These are phyloP conservation scores for Nephrotoma flavescens DNA, from an alignment of 2,888 invertebrate genomes.

Conservation along the genomic window DNA sequence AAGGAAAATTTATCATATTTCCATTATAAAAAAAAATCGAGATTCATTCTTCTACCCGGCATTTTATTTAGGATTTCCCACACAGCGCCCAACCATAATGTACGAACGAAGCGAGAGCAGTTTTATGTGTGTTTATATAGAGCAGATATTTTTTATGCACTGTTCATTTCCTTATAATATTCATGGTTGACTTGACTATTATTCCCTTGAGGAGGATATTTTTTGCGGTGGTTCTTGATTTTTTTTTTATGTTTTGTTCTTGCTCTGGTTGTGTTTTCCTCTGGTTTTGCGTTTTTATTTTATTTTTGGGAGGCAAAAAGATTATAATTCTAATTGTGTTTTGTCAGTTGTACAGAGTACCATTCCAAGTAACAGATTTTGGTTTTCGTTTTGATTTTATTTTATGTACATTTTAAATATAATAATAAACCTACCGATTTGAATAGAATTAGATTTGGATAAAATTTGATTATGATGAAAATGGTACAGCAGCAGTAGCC, in stretches of 20 bases:
- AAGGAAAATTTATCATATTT: conserved; percentile 3
- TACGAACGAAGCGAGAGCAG: not conserved
- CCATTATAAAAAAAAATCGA: not conserved
- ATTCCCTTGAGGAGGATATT: not conserved
- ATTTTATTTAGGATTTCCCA: not conserved
- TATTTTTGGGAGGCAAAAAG: not conserved
- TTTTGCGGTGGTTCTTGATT: not conserved
- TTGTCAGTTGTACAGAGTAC: not conserved
- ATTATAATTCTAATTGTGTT: not conserved
- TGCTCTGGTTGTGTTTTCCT: not conserved
- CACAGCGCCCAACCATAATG: not conserved
- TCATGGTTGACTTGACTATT: not conserved
- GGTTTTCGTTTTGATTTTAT: not conserved
- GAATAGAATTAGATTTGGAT: not conserved
- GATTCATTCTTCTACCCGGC: not conserved
- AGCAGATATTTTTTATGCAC: not conserved
- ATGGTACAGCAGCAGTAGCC: not conserved
- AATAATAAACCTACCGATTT: not conserved
- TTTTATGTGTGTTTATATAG: not conserved
- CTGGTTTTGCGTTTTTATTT: not conserved
- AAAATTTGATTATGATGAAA: not conserved
- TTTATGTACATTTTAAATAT: not conserved
- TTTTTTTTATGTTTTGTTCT: not conserved
- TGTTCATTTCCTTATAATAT: not conserved
- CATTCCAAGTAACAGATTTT: not conserved